Conservation (phyloP, 2,888 invertebrate species). For the Meteorus cinctellus region DNA sequence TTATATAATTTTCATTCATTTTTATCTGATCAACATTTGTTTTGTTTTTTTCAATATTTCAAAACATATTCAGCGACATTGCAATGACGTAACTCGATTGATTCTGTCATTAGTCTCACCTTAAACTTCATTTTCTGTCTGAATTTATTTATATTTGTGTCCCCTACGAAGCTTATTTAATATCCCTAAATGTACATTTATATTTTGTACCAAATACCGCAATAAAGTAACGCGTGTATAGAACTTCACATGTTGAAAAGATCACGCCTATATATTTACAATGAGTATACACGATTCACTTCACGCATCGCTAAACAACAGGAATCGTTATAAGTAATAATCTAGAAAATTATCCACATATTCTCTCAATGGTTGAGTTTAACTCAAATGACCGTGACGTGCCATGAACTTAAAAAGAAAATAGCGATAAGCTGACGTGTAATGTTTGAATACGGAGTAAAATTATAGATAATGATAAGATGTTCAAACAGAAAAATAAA, state of each 20-base stretch:
- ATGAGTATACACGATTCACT: constrained; percentile 29
- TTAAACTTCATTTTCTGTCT: constrained; percentile 44
- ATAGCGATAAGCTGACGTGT: background rate
- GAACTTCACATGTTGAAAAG: constrained; percentile 51
- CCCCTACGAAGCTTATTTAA: constrained; percentile 59
- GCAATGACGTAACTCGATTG: constrained; percentile 16
- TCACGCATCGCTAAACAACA: constrained; percentile 16
- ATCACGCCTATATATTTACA: constrained; percentile 43
- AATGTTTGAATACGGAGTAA: background rate
- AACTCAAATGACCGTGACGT: constrained; percentile 12
- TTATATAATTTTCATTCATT: background rate
- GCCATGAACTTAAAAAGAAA: background rate
- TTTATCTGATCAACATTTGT: constrained; percentile 12
- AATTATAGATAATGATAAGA: background rate
- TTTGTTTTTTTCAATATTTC: background rate
- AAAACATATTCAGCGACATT: background rate
- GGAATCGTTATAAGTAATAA: background rate
- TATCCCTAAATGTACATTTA: constrained; percentile 54
- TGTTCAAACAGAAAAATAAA: constrained; percentile 9
- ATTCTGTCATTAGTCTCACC: constrained; percentile 19
- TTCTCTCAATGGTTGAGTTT: background rate
- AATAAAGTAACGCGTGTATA: constrained; percentile 54
- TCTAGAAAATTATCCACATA: constrained; percentile 4
- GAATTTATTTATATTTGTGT: constrained; percentile 42
- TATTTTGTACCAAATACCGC: constrained; percentile 57